A percentile compares a stretch with the other conserved stretches of the same genome.
phyloP scores from a whole-genome alignment of 2,797 vertebrate genomes.

The Scarus forsteni region DNA sequence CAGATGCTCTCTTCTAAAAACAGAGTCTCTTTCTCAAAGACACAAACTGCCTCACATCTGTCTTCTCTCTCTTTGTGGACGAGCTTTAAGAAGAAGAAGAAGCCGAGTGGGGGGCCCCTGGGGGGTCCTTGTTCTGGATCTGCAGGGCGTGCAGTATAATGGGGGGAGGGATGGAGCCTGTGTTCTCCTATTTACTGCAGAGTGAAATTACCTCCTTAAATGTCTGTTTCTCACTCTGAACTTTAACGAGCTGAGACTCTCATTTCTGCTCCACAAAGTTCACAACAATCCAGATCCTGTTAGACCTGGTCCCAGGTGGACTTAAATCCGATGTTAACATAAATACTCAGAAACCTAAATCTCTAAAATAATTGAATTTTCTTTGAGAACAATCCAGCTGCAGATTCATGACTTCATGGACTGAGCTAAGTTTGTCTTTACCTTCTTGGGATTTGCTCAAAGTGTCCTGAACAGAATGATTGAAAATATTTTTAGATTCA shows the following conservation, averaged over 20 bases:
- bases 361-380: background rate
- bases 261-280: constrained; percentile 19
- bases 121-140: constrained; percentile 17
- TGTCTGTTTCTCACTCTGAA: background rate
- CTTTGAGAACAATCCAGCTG: background rate
- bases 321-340: background rate
- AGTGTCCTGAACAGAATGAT: background rate
- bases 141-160: constrained; percentile 24
- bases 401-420: background rate
- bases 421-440: background rate
- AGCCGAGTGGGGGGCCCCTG: background rate
- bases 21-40: constrained; percentile 38
- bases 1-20: constrained; percentile 36
- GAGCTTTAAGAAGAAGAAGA: constrained; percentile 23
- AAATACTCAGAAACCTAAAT: background rate
- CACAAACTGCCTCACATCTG: constrained; percentile 31
- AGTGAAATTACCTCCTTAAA: background rate
- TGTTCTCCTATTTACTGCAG: constrained; percentile 18
- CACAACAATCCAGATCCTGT: constrained; percentile 4
- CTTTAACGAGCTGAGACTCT: background rate
- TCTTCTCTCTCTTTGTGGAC: constrained; percentile 36
- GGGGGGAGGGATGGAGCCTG: constrained; percentile 5
- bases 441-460: background rate
- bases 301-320: background rate
- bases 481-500: background rate